Base-by-base conservation (phyloP, 2,113 vertebrate species). In the Osmerus eperlanus region DNA sequence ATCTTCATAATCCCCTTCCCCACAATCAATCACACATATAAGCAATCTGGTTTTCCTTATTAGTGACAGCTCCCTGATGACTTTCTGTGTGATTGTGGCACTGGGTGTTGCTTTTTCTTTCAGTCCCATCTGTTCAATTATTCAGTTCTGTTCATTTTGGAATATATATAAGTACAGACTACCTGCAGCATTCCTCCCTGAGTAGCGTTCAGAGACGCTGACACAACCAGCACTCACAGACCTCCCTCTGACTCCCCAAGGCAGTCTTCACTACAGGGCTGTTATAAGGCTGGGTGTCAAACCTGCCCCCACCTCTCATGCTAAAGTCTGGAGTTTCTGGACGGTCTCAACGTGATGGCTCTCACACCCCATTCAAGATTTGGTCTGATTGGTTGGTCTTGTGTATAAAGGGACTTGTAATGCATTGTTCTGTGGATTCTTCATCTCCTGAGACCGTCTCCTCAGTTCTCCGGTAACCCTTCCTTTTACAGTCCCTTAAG, bases 81-180 rank as follows among this genome's bases (percentile, higher is more conserved):
- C 84, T 85, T 85, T 89, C 83, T 76, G 65, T 64, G 53, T 41
- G 79, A 79, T 74, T 72, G 71, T 71, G 77, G 76, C 85, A 73
- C 67, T 69, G 78, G 78, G 85, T 84, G 82, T 82, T 88, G 89
- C 83, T 82, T 82, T 73, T 63, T 12, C 18, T 72, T 72, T 52
- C 76, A 78, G 67, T 82, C 81, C 84, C 82, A 72, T 82, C 83
- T 89, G 81, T 81, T 89, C 81, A 82, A 89, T 90, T 84, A 88
- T 90, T 89, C 81, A 74, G 60, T 73, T 78, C 77, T 74, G 58
- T 70, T 74, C 77, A 80, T 79, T 82, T 76, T 77, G 81, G 65
- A 79, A 75, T 74, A 16, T 19, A 6, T 78, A 18, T 61, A 51
- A 71, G 82, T 82, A 56, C 28, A 66, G 71, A 6, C 16, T 78